Percentiles rank a stretch among this genome's conserved stretches.
Evolutionary conservation across 2,797 vertebrate genomes (phyloP).

Genomic region (Hozukius guyotensis): DNA sequence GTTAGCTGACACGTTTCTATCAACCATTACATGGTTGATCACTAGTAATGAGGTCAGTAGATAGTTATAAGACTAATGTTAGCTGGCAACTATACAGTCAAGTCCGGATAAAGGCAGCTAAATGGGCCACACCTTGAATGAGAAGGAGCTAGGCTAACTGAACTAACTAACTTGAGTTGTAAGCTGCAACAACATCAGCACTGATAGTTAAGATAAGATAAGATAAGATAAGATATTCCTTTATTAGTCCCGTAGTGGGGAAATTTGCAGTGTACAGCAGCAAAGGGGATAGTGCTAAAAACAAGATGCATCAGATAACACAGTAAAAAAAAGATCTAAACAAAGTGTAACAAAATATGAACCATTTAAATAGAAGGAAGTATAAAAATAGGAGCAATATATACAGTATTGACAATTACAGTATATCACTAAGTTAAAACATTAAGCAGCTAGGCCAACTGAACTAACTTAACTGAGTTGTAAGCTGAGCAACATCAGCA

Average conservation of each 20-base stretch:
- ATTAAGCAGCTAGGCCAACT: slow-evolving; percentile 58
- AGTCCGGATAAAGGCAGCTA: slow-evolving; percentile 68
- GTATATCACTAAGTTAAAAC: too few species aligned
- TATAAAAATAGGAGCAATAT: too few species aligned
- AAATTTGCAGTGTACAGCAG: too few species aligned
- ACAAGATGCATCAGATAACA: too few species aligned
- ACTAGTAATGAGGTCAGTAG: neutral
- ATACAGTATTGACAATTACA: too few species aligned
- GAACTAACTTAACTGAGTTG: slow-evolving; percentile 28
- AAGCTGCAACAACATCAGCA: neutral
- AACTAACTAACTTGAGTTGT: slow-evolving; percentile 28
- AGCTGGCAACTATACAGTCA: slow-evolving; percentile 38
- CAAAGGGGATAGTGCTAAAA: too few species aligned
- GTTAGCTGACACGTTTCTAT: slow-evolving; percentile 24
- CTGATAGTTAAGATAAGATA: neutral
- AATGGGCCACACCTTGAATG: slow-evolving; percentile 81
- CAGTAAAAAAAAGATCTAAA: too few species aligned
- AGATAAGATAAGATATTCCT: too few species aligned
- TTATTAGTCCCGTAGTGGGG: too few species aligned
- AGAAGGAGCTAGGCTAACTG: slow-evolving; percentile 62
- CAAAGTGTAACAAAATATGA: too few species aligned
- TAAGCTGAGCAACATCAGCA: neutral
- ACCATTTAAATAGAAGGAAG: too few species aligned
- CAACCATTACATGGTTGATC: slow-evolving; percentile 14
- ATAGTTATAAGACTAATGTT: slow-evolving; percentile 14